These are phyloP conservation scores for Tiaroga cobitis DNA, from an alignment of 2,797 vertebrate species.

Conservation along the genomic window DNA sequence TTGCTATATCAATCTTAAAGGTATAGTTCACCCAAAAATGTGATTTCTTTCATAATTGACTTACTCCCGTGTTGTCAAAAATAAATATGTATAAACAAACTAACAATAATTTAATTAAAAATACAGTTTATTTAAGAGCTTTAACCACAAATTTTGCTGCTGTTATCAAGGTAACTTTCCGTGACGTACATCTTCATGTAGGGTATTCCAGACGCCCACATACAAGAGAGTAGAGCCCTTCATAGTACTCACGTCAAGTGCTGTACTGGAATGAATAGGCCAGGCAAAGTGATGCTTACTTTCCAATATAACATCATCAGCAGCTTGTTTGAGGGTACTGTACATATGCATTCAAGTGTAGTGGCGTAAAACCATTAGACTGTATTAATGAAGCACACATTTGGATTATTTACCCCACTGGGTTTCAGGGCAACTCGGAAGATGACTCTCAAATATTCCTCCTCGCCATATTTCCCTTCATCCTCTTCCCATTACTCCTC, in stretches of 20 bases:
- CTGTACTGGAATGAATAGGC: conserved; percentile 12
- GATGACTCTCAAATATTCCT: conserved; percentile 60
- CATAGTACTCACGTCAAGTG: conserved; percentile 19
- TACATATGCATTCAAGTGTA: conserved; percentile 21
- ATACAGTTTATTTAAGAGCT: conserved; percentile 6
- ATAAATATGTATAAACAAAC: not conserved
- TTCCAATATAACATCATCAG: conserved; percentile 7
- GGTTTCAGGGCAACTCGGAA: conserved; percentile 38
- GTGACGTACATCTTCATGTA: not conserved
- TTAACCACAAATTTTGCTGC: not conserved
- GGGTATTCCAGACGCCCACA: conserved; percentile 4
- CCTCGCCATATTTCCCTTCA: conserved; percentile 37
- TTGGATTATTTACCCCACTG: conserved; percentile 51
- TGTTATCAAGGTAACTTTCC: not conserved
- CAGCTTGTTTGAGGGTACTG: conserved; percentile 1
- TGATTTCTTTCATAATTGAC: not conserved
- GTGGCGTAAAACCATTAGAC: conserved; percentile 33
- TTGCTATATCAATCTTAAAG: not conserved
- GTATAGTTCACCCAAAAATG: not conserved
- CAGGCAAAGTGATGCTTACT: not conserved
- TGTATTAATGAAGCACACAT: conserved; percentile 59
- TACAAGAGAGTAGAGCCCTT: not conserved
- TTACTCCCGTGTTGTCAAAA: not conserved
- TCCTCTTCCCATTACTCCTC: conserved; percentile 35
- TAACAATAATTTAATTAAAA: not conserved